Conservation (phyloP, 2,113 vertebrate genomes). For the Erinaceus europaeus region DNA sequence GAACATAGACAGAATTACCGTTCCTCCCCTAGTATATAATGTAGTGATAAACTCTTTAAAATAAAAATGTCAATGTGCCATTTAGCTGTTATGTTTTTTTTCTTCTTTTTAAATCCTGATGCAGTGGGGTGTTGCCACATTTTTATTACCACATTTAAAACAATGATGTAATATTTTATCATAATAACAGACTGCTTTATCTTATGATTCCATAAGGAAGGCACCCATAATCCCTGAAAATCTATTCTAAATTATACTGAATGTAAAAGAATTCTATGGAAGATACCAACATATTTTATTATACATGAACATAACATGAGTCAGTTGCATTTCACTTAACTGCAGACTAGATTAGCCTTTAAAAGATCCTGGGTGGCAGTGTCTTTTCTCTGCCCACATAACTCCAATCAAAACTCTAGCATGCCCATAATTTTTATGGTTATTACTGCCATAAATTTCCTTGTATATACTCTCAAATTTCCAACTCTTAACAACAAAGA, state of each 20-base stretch:
- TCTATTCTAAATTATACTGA: not conserved
- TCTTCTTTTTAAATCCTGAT: not conserved
- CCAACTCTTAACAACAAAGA: not conserved
- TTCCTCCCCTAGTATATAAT: not conserved
- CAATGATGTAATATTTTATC: not conserved
- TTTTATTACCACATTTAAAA: not conserved
- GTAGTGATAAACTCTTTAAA: not conserved
- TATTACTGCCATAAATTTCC: not conserved
- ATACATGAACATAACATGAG: not conserved
- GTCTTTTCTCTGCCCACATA: not conserved
- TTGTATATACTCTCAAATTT: not conserved
- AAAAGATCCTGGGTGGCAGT: not conserved
- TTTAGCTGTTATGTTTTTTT: not conserved
- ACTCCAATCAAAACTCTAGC: accelerated
- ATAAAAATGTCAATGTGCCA: not conserved
- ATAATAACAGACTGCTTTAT: not conserved
- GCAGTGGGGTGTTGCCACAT: not conserved
- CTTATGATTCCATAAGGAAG: not conserved
- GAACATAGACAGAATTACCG: not conserved
- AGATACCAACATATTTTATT: not conserved
- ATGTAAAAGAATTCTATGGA: not conserved
- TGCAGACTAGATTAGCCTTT: not conserved
- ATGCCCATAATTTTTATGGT: not conserved
- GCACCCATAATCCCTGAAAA: not conserved
- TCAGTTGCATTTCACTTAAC: not conserved